Evolutionary conservation across 2,888 invertebrate species (phyloP), one percentile per base, ranked within the genome.

Genomic region (Tricholauxania praeusta): DNA sequence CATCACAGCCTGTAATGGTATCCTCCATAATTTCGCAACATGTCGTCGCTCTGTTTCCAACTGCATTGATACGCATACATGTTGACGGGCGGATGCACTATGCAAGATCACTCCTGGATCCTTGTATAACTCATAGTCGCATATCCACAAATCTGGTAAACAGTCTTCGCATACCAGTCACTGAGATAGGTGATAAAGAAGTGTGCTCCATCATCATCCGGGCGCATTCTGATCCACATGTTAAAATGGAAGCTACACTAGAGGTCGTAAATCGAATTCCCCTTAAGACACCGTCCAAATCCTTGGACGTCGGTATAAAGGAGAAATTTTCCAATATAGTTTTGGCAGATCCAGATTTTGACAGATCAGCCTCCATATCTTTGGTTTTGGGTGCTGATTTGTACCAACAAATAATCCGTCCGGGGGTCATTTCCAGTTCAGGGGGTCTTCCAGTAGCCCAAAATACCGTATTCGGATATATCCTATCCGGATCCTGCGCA

Each of bases 381-480:
- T n/a, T 63, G 14, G 19, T 63, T 6, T n/a, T 63, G 7, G 39
- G 39, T 10, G 39, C 39, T 10, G 39, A 39, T 39, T 39, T 39
- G 10, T 39, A 39, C 39, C 63, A 15, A 8, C 48, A 39, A 48
- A 39, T 47, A 12, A 63, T 63, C 12, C 47, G 47, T 17, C 47
- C 47, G 7, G 63, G 63, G 12, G 8, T 63, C 15, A 63, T 63
- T n/a, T 48, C 63, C 7, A 63, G 63, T n/a, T 47, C 12, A 39
- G 47, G 47, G 14, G 63, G 63, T 15, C 48, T 62, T 17, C 62
- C 62, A 7, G 62, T 62, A 6, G 62, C 62, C n/a, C 62, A 62
- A 62, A 62, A 62, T 62, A 39, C 62, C 1, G 47, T 62, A n/a
- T 28, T 28, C 28, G 28, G 28, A 28, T 3, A 4, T 3, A 28